These are phyloP conservation scores for Drosophila algonquin DNA, from an alignment of 2,888 invertebrate species.

Conservation along the genomic window DNA sequence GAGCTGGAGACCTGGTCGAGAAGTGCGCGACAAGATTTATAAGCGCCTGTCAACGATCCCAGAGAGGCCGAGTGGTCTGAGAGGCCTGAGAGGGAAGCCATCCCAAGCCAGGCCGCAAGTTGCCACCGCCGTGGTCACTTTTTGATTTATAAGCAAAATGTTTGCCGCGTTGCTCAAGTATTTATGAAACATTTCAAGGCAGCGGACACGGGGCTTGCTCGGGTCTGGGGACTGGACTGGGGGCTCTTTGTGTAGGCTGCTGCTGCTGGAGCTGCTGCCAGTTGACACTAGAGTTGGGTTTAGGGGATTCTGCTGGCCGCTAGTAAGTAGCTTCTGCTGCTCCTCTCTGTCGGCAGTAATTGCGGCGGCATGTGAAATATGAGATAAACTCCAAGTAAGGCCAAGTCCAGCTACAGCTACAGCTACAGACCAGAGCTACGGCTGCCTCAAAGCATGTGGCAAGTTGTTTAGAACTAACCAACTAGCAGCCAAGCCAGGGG, in stretches of 20 bases:
- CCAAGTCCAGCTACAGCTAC: slow-evolving; percentile 35
- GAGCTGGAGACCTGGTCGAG: slow-evolving; percentile 18
- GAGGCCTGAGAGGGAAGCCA: slow-evolving; percentile 26
- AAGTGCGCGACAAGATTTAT: slow-evolving; percentile 80
- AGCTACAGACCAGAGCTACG: slow-evolving; percentile 2
- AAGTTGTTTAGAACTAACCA: slow-evolving; percentile 78
- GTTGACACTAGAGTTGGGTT: slow-evolving; percentile 64
- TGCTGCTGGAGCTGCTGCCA: slow-evolving; percentile 60
- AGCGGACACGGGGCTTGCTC: slow-evolving; percentile 54
- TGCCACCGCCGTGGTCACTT: slow-evolving; percentile 66
- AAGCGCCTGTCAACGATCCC: slow-evolving; percentile 79
- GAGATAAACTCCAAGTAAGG: slow-evolving; percentile 80
- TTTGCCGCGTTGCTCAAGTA: slow-evolving; percentile 68
- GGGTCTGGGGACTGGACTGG: neutral
- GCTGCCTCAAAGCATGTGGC: slow-evolving; percentile 71
- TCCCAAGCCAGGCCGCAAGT: slow-evolving; percentile 36
- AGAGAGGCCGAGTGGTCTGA: slow-evolving; percentile 22
- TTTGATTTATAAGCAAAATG: slow-evolving; percentile 81
- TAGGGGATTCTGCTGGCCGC: slow-evolving; percentile 26
- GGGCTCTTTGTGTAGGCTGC: slow-evolving; percentile 34
- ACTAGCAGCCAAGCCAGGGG: slow-evolving; percentile 52
- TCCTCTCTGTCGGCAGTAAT: slow-evolving; percentile 67
- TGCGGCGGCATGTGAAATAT: slow-evolving; percentile 80
- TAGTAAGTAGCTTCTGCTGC: slow-evolving; percentile 64
- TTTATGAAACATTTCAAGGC: slow-evolving; percentile 81